These are phyloP conservation scores for Theretra japonica DNA, from an alignment of 2,888 invertebrate species.

Conservation along the genomic window DNA sequence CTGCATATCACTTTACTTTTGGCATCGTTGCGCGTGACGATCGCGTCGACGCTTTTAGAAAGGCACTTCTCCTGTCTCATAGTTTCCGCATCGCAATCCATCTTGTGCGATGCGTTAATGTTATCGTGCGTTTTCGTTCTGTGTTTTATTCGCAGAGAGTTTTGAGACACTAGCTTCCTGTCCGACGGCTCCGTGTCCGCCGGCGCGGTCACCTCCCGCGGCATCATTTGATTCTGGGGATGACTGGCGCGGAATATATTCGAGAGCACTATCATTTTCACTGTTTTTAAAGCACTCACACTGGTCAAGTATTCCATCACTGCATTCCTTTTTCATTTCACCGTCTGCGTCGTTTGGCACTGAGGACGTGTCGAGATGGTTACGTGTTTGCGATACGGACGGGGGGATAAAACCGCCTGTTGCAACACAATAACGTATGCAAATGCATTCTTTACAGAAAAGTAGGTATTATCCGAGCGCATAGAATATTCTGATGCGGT, in stretches of 20 bases:
- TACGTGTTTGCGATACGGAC: conserved; percentile 65
- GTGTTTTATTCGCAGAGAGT: conserved; percentile 69
- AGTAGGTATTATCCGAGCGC: conserved; percentile 70
- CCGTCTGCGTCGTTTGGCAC: conserved; percentile 53
- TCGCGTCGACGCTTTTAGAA: conserved; percentile 76
- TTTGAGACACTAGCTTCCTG: conserved; percentile 60
- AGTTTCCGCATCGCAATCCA: conserved; percentile 56
- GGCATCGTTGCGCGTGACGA: conserved; percentile 67
- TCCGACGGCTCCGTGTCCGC: conserved; percentile 56
- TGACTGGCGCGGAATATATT: conserved; percentile 78
- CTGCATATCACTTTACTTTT: conserved; percentile 81
- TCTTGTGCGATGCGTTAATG: conserved; percentile 56
- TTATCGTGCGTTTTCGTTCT: conserved; percentile 72
- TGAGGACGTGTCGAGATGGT: conserved; percentile 54
- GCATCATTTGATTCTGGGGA: conserved; percentile 66
- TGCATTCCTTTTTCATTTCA: conserved; percentile 79
- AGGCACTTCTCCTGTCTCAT: conserved; percentile 68
- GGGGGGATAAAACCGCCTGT: conserved; percentile 54
- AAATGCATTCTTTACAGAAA: conserved; percentile 72
- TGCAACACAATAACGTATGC: conserved; percentile 61
- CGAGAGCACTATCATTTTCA: conserved; percentile 82
- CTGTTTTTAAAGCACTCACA: conserved; percentile 74
- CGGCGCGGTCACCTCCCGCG: conserved; percentile 57
- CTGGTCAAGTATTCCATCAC: conserved; percentile 82
- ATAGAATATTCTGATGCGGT: conserved; percentile 67